Conservation (phyloP, 2,888 invertebrate species). For the Tetropium fuscum region DNA sequence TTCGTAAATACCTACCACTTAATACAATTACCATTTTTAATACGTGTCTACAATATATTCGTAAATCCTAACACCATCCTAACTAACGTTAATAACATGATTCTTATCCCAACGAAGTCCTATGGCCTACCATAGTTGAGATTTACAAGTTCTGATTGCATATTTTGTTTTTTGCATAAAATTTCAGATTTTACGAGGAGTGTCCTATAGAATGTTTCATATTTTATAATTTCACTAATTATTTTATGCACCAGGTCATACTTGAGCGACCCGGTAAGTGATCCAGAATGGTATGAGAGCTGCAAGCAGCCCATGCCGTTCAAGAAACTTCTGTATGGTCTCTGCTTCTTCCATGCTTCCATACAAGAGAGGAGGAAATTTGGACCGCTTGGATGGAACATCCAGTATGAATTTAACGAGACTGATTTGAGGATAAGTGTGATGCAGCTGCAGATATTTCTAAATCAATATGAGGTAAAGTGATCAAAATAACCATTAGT, state of each 20-base stretch:
- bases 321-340: conserved; percentile 86
- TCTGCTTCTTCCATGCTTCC: conserved; percentile 96
- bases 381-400: conserved; percentile 96
- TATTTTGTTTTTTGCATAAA: no score
- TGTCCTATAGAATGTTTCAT: no score
- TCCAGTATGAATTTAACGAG: conserved; percentile 95
- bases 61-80: no score
- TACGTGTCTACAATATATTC: no score
- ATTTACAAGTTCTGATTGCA: no score
- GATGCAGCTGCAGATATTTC: conserved; percentile 88
- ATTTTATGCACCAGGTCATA: conserved; percentile 72
- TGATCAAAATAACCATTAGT: neutral
- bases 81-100: no score
- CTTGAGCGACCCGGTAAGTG: conserved; percentile 87
- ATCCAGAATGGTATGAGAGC: conserved; percentile 88
- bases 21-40: no score
- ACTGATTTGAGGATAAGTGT: conserved; percentile 92
- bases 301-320: conserved; percentile 82
- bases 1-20: no score
- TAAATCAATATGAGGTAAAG: conserved; percentile 80
- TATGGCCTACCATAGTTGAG: no score
- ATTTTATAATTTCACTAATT: neutral
- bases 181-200: no score
- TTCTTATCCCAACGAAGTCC: no score
- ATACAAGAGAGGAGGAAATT: conserved; percentile 92